These are phyloP conservation scores for Spilarctia lutea DNA, from an alignment of 2,888 invertebrate genomes.

Conservation along the genomic window DNA sequence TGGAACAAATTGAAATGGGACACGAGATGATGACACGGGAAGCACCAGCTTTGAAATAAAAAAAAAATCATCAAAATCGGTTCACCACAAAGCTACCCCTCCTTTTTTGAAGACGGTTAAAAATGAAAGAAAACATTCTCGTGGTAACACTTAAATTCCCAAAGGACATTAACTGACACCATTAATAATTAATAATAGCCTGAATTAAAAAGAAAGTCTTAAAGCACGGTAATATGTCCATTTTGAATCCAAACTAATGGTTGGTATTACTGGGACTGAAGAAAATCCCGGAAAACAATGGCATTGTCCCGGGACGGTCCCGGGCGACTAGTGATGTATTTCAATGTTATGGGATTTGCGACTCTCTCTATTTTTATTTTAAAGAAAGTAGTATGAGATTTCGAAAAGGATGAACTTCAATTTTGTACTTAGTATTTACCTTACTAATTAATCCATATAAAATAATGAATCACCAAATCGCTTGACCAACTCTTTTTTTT, in stretches of 20 bases:
- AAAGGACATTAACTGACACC: conserved; percentile 27
- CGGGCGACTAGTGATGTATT: conserved; percentile 48
- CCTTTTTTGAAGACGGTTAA: too few relatives aligned
- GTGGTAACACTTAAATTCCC: conserved; percentile 10
- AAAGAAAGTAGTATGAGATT: neutral
- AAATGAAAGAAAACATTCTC: neutral
- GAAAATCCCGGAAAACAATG: conserved; percentile 58
- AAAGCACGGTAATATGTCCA: conserved; percentile 53
- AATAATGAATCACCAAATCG: too few relatives aligned
- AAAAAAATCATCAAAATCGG: too few relatives aligned
- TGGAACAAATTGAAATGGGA: too few relatives aligned
- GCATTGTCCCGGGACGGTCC: conserved; percentile 47
- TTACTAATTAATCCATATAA: too few relatives aligned
- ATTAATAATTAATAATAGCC: conserved; percentile 52
- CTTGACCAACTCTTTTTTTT: too few relatives aligned
- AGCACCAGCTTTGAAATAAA: too few relatives aligned
- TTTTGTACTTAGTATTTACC: too few relatives aligned
- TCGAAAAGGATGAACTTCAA: too few relatives aligned
- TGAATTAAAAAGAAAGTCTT: conserved; percentile 54
- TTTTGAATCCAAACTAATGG: conserved; percentile 68
- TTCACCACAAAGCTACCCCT: too few relatives aligned
- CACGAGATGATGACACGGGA: too few relatives aligned
- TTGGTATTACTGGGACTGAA: conserved; percentile 56
- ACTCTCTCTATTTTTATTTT: conserved; percentile 27
- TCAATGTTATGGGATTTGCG: conserved; percentile 42